Evolutionary conservation across 2,113 vertebrate genomes (phyloP).

Genomic region (Gnathonemus echidnorhynchus): DNA sequence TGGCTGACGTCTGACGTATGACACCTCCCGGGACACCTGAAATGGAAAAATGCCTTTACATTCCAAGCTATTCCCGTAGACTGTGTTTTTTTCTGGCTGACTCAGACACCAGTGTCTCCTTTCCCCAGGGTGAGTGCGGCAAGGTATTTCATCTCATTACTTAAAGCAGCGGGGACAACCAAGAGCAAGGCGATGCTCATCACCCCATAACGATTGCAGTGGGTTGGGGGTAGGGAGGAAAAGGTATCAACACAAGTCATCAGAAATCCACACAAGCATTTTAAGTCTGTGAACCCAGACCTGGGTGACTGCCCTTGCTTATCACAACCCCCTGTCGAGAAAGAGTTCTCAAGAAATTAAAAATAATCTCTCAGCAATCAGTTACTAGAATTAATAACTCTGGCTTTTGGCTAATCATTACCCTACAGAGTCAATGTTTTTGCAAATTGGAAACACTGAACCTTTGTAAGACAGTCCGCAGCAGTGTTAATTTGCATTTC

Average conservation of each 20-base stretch:
- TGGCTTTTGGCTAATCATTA: slow-evolving; percentile 43
- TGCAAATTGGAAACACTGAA: neutral
- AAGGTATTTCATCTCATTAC: neutral
- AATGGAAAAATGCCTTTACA: slow-evolving; percentile 19
- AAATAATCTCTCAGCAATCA: slow-evolving; percentile 52
- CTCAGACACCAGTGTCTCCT: neutral
- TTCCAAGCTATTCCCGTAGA: slow-evolving; percentile 21
- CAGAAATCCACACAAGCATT: slow-evolving; percentile 6
- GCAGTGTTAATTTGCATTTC: neutral
- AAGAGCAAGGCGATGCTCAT: neutral
- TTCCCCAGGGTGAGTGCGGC: neutral
- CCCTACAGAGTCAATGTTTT: slow-evolving; percentile 27
- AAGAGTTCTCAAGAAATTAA: slow-evolving; percentile 20
- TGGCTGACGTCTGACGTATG: slow-evolving; percentile 22
- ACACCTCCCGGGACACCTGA: neutral
- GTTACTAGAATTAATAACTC: slow-evolving; percentile 37
- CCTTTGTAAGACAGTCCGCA: neutral
- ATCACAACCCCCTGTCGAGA: slow-evolving; percentile 29
- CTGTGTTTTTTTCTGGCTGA: neutral
- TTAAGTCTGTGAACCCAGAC: slow-evolving; percentile 25
- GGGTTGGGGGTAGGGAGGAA: neutral
- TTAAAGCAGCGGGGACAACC: neutral
- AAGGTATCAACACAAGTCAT: slow-evolving; percentile 25
- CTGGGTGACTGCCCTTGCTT: slow-evolving; percentile 38
- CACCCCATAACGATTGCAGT: neutral